Evolutionary conservation across 2,113 vertebrate species (phyloP).

Genomic region (Rhodinocichla rosea): DNA sequence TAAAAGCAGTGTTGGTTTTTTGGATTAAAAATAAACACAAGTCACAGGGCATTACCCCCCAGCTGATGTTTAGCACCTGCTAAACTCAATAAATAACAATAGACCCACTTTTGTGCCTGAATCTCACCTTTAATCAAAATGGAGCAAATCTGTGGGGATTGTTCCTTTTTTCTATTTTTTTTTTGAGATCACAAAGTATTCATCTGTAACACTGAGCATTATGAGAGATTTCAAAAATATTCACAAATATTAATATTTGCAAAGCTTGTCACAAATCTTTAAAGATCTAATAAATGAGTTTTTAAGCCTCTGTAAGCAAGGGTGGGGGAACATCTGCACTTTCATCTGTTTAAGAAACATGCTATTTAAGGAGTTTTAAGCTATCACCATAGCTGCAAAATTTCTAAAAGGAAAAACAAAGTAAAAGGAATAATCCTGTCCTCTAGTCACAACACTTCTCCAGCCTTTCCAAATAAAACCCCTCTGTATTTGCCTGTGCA

Average conservation of each 20-base stretch:
- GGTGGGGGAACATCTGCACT: background rate
- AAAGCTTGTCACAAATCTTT: slow-evolving; percentile 13
- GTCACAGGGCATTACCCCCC: background rate
- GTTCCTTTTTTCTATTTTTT: background rate
- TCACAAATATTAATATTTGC: slow-evolving; percentile 27
- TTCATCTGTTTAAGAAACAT: background rate
- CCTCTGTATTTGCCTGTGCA: background rate
- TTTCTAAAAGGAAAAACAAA: slow-evolving; percentile 9
- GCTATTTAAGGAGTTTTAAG: background rate
- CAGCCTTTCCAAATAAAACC: background rate
- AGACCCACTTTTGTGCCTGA: background rate
- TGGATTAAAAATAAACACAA: background rate
- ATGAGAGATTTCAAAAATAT: slow-evolving; percentile 40
- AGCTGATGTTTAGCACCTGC: background rate
- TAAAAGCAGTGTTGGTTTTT: background rate
- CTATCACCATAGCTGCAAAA: background rate
- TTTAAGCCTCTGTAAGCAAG: slow-evolving; percentile 44
- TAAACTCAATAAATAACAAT: background rate
- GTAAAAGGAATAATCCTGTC: background rate
- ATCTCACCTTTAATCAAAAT: slow-evolving; percentile 43
- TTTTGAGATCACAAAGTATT: background rate
- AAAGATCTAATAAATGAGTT: slow-evolving; percentile 28
- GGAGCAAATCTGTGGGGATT: background rate
- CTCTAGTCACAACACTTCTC: background rate
- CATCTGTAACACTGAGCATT: background rate